Evolutionary conservation across 2,888 invertebrate species (phyloP).

Genomic region (Aphidoletes aphidimyza): DNA sequence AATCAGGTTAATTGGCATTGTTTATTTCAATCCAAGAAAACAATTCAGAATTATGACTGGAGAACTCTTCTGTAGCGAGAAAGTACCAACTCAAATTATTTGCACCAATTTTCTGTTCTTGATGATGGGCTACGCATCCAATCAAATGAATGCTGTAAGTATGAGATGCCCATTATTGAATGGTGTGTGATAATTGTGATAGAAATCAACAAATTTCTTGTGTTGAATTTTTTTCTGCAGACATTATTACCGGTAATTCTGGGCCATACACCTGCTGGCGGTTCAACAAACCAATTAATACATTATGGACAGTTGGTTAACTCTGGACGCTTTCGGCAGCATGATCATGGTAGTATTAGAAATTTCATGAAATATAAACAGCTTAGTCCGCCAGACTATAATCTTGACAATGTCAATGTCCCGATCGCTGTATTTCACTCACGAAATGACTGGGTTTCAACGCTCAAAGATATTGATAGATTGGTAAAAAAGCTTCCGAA

Average conservation of each 20-base stretch:
- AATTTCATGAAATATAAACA: slow-evolving; percentile 70
- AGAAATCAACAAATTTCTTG: no score
- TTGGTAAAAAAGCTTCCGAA: slow-evolving; percentile 61
- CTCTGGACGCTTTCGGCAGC: slow-evolving; percentile 70
- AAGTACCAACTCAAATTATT: slow-evolving; percentile 68
- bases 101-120: slow-evolving; percentile 73
- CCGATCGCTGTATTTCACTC: slow-evolving; percentile 76
- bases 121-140: slow-evolving; percentile 71
- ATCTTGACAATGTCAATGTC: slow-evolving; percentile 69
- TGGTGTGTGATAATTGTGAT: no score
- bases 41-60: slow-evolving; percentile 65
- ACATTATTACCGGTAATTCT: background rate
- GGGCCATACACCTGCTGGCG: background rate
- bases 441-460: slow-evolving; percentile 74
- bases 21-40: slow-evolving; percentile 65
- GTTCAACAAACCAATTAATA: slow-evolving; percentile 64
- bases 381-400: slow-evolving; percentile 71
- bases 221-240: no score
- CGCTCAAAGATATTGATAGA: slow-evolving; percentile 57
- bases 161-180: no score
- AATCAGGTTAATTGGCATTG: slow-evolving; percentile 64
- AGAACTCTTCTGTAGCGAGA: slow-evolving; percentile 68
- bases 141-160: slow-evolving; percentile 60
- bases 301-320: slow-evolving; percentile 77
- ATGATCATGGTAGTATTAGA: slow-evolving; percentile 68